These are phyloP conservation scores for Linyphia triangularis DNA, from an alignment of 2,888 invertebrate species.

Conservation along the genomic window DNA sequence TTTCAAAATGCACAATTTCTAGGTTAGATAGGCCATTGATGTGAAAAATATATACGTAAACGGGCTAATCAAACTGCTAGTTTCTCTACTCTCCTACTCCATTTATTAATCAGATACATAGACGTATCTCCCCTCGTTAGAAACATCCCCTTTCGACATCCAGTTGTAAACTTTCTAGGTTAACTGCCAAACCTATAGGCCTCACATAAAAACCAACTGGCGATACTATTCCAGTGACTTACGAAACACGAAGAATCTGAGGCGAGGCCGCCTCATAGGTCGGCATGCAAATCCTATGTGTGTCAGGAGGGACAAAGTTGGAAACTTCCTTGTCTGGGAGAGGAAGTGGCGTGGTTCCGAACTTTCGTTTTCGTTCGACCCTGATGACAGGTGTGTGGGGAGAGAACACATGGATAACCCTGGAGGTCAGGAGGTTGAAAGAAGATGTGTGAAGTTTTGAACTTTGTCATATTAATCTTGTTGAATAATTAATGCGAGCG, in stretches of 20 bases:
- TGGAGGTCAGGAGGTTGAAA: not conserved
- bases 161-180: conserved; percentile 57
- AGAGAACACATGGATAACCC: not conserved
- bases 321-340: conserved; percentile 44
- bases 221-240: conserved; percentile 24
- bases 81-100: no score
- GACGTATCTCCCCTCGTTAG: not conserved
- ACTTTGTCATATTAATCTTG: no score
- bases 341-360: conserved; percentile 48
- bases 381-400: not conserved
- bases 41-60: no score
- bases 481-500: no score
- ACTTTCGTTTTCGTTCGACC: conserved; percentile 50
- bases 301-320: conserved; percentile 40
- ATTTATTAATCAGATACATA: not conserved
- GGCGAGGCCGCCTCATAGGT: conserved; percentile 12
- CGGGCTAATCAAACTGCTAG: no score
- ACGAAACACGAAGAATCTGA: not conserved
- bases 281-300: conserved; percentile 49
- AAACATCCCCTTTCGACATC: not conserved
- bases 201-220: not conserved
- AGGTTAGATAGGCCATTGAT: no score
- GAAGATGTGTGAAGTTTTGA: no score
- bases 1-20: no score
- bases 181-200: conserved; percentile 10